A percentile compares a stretch with the other conserved stretches of the same genome.
phyloP scores from a whole-genome alignment of 1,140 invertebrate species.

The Limonius californicus region DNA sequence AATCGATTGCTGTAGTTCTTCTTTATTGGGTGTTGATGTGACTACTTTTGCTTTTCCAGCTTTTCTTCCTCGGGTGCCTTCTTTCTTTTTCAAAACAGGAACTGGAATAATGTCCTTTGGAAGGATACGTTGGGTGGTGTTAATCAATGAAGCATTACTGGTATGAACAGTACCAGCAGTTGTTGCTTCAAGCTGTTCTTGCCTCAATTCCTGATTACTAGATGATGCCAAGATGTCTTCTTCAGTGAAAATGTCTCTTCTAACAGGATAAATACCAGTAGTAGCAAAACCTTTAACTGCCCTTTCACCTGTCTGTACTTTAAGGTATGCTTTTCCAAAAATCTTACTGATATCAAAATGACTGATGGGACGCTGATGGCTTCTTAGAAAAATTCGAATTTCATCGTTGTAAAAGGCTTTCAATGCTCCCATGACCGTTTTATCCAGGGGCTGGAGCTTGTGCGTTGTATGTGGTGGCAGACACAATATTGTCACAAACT shows the following conservation, averaged over 20 bases:
- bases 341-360: not conserved
- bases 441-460: no score
- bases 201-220: not conserved
- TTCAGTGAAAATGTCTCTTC: not conserved
- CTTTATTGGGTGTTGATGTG: slow-evolving; percentile 3
- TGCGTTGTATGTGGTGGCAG: no score
- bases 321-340: not conserved
- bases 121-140: not conserved
- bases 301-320: no score
- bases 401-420: not conserved
- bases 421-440: not conserved
- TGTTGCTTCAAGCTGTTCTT: not conserved
- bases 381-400: not conserved
- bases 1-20: not conserved
- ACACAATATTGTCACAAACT: not conserved
- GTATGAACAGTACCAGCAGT: no score
- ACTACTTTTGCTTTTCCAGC: not conserved
- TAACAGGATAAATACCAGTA: not conserved
- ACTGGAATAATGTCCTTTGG: slow-evolving; percentile 2
- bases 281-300: not conserved
- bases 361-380: not conserved
- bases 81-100: not conserved
- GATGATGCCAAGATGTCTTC: not conserved
- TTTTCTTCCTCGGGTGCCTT: slow-evolving; percentile 1
- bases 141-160: no score